Evolutionary conservation across 2,797 vertebrate species (phyloP), one percentile per base, ranked within the genome.

Genomic region (Hippoglossus hippoglossus): DNA sequence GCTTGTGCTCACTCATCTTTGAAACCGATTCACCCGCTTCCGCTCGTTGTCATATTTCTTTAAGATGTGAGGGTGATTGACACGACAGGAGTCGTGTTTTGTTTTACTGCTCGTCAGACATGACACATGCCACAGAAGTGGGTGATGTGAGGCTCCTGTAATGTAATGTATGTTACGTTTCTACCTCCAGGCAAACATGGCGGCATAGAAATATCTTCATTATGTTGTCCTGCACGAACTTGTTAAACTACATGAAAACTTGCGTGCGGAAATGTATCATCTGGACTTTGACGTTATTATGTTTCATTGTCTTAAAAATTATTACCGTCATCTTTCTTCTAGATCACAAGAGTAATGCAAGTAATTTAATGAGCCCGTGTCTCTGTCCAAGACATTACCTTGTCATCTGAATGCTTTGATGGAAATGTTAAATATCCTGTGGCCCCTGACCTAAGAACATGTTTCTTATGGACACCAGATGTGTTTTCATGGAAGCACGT

Each of bases 401-500:
- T 89, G 84, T 92, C 88, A 84, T 88, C 79, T 81, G 83, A 81
- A 76, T 70, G 75, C 80, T 84, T 87, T 92, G 87, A 89, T 89
- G 82, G 83, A 90, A 85, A 88, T 63, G 70, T 87, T 82, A 82
- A 88, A 85, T 86, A 88, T 87, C 83, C 75, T 68, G 70, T 57
- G 67, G 63, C 78, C 82, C 59, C 69, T 88, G 86, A 91, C 84
- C 79, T 67, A 2, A 28, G 55, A 57, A 63, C 56, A 76, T 52
- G 61, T 67, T 56, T 62, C 74, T 86, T 71, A 88, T 87, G 81
- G 81, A 86, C 84, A 71, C 77, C 89, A 89, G 83, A 90, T 92
- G 88, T 86, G 61, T 69, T 82, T 82, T 77, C 65, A 79, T 81
- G 69, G 80, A 75, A 34, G 77, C 71, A 64, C 61, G 50, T 73